phyloP scores from a whole-genome alignment of 2,113 vertebrate species.

The Oryzias curvinotus region DNA sequence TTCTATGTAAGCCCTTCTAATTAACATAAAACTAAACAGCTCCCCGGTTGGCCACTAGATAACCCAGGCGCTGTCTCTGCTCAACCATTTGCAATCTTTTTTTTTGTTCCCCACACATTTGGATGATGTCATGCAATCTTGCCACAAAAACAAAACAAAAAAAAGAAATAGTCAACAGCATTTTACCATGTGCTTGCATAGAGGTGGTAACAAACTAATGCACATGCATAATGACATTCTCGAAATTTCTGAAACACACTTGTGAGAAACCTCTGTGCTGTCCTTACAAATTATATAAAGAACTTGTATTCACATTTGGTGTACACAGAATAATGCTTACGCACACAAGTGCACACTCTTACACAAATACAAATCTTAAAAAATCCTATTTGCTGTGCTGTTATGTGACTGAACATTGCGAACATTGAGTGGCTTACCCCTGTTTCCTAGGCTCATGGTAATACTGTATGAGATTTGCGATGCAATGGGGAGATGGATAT shows the following conservation, averaged over 20 bases:
- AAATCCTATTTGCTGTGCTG: conserved; percentile 74
- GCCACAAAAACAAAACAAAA: conserved; percentile 5
- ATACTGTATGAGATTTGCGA: conserved; percentile 75
- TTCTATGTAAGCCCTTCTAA: conserved; percentile 77
- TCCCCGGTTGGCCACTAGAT: conserved; percentile 67
- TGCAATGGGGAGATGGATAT: conserved; percentile 72
- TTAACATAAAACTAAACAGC: conserved; percentile 83
- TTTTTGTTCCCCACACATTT: conserved; percentile 34
- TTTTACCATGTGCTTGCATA: conserved; percentile 62
- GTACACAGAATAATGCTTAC: conserved; percentile 19
- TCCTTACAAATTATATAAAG: conserved; percentile 65
- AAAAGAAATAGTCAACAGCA: conserved; percentile 67
- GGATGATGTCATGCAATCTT: conserved; percentile 62
- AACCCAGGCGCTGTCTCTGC: conserved; percentile 58
- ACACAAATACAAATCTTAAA: conserved; percentile 56
- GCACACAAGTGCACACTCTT: conserved; percentile 43
- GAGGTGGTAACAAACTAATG: conserved; percentile 56
- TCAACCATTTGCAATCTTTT: conserved; percentile 37
- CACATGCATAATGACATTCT: conserved; percentile 64
- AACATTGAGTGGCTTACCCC: conserved; percentile 61
- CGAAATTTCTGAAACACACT: conserved; percentile 51
- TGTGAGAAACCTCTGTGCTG: conserved; percentile 35
- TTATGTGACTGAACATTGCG: conserved; percentile 75
- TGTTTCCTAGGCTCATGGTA: conserved; percentile 67
- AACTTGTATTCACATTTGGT: conserved; percentile 41